Percentiles rank a stretch among this genome's conserved stretches.
phyloP scores from a whole-genome alignment of 2,888 invertebrate genomes.

The Trissolcus japonicus region DNA sequence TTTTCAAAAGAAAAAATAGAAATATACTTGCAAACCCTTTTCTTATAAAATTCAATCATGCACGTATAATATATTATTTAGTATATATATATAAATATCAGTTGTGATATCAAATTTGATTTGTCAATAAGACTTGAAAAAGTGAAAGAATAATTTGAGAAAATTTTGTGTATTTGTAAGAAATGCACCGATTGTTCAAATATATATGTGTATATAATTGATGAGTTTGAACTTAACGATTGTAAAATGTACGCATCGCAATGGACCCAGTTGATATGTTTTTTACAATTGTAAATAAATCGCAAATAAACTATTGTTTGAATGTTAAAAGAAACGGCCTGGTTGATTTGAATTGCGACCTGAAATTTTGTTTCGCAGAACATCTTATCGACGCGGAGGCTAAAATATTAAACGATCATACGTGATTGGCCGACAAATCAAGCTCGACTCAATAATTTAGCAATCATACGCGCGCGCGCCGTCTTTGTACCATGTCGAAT shows the following conservation, averaged over 20 bases:
- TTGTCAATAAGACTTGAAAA: neutral
- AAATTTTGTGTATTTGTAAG: neutral
- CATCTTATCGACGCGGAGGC: conserved; percentile 36
- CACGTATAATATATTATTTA: no score
- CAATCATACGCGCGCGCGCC: conserved; percentile 69
- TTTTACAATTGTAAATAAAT: conserved; percentile 48
- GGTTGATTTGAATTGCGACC: conserved; percentile 9
- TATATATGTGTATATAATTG: neutral
- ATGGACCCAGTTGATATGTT: conserved; percentile 43
- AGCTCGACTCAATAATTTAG: conserved; percentile 74
- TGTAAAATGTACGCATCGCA: conserved; percentile 39
- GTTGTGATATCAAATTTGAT: no score
- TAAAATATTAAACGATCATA: conserved; percentile 73
- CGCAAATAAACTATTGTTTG: conserved; percentile 51
- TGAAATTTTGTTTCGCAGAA: conserved; percentile 12
- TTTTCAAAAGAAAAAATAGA: neutral
- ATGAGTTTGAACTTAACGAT: conserved; percentile 19
- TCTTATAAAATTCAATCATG: no score
- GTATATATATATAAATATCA: no score
- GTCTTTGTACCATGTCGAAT: conserved; percentile 73
- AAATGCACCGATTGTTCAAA: conserved; percentile 1
- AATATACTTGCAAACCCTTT: neutral
- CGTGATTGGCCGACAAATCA: conserved; percentile 75
- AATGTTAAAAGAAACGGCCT: conserved; percentile 28
- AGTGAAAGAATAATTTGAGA: no score